These are phyloP conservation scores for Tetragonula carbonaria DNA, from an alignment of 2,888 invertebrate genomes.

Conservation along the genomic window DNA sequence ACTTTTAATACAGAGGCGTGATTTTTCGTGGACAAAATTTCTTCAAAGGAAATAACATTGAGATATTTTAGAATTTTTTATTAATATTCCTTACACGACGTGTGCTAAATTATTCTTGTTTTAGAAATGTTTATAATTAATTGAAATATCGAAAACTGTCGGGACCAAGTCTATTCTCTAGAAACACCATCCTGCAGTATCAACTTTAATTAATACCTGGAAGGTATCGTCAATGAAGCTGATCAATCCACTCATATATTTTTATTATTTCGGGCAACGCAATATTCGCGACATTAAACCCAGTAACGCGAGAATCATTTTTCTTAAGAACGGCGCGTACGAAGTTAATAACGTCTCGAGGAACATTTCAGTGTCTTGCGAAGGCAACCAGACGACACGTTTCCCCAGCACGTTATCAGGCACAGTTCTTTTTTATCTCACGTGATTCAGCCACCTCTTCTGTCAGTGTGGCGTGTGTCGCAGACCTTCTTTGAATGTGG, in stretches of 20 bases:
- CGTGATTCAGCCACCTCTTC: conserved; percentile 25
- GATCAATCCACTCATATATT: conserved; percentile 2
- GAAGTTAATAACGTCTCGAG: conserved; percentile 13
- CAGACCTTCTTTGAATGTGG: conserved; percentile 4
- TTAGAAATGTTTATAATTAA: no score
- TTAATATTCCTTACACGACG: no score
- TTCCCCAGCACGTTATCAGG: conserved; percentile 3
- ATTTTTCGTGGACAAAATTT: no score
- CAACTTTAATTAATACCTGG: neutral
- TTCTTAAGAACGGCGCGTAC: neutral
- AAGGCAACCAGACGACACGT: neutral
- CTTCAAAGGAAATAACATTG: no score
- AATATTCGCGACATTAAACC: neutral
- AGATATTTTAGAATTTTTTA: no score
- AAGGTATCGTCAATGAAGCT: neutral
- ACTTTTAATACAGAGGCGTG: no score
- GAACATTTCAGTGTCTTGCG: neutral
- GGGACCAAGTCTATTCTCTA: neutral
- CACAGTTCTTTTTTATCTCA: conserved; percentile 39
- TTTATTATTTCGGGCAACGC: no score
- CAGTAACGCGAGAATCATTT: conserved; percentile 7
- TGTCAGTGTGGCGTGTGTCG: neutral
- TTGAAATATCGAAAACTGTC: neutral
- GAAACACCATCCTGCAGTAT: neutral
- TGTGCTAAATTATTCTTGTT: no score